Percentiles rank a stretch among this genome's conserved stretches.
phyloP scores from a whole-genome alignment of 2,797 vertebrate species.

The Diceros bicornis region DNA sequence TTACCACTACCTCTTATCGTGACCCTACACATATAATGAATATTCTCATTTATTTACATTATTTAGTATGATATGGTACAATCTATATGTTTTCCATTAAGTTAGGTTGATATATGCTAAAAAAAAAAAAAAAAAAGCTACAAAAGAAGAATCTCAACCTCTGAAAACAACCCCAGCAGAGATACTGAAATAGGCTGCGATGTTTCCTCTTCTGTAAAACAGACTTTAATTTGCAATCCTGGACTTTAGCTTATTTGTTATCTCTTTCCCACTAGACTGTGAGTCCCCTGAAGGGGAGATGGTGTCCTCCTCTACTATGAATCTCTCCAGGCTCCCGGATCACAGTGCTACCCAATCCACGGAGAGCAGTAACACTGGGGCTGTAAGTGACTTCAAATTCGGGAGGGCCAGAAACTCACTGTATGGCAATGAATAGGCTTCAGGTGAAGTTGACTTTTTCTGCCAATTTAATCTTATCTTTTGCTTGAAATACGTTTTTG shows the following conservation, averaged over 20 bases:
- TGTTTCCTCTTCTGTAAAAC: background rate
- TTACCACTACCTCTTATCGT: background rate
- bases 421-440: background rate
- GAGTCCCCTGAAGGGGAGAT: background rate
- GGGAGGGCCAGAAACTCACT: background rate
- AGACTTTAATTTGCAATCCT: background rate
- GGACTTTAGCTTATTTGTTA: background rate
- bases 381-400: background rate
- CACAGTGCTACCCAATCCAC: background rate
- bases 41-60: background rate
- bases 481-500: background rate
- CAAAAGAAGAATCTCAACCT: background rate
- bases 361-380: background rate
- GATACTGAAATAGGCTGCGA: background rate
- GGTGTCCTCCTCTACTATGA: background rate
- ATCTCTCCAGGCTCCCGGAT: background rate
- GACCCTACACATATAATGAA: background rate
- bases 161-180: background rate
- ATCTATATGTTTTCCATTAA: background rate
- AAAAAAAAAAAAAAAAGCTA: background rate
- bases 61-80: background rate
- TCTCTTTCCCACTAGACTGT: background rate
- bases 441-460: background rate
- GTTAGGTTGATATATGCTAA: background rate
- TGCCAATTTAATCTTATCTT: background rate